Conservation (phyloP, 2,888 invertebrate species). For the Cyclophora albipunctata region DNA sequence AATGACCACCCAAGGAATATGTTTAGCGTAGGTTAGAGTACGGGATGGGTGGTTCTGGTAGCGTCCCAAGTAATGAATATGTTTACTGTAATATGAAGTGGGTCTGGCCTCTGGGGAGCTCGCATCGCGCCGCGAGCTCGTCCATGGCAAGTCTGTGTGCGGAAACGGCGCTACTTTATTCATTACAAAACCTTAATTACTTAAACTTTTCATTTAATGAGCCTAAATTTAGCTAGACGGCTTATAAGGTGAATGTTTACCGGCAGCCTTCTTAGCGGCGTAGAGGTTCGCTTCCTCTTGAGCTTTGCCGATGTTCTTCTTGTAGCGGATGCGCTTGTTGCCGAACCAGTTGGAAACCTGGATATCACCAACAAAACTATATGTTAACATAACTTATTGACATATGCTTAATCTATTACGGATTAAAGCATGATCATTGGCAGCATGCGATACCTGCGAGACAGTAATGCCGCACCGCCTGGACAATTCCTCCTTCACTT, state of each 20-base stretch:
- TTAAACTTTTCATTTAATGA: conserved; percentile 1
- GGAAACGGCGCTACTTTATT: conserved; percentile 43
- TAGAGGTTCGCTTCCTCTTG: conserved; percentile 99
- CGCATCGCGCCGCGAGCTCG: conserved; percentile 63
- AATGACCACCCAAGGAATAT: too few species aligned
- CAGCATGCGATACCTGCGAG: conserved; percentile 79
- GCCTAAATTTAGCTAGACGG: neutral
- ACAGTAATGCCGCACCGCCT: conserved; percentile 96
- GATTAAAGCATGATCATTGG: too few species aligned
- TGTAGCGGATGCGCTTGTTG: conserved; percentile 99
- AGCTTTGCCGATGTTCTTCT: conserved; percentile 99
- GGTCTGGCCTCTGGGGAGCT: conserved; percentile 59
- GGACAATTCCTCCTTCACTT: conserved; percentile 97
- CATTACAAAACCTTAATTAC: conserved; percentile 12
- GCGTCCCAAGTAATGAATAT: conserved; percentile 12
- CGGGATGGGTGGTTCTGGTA: too few species aligned
- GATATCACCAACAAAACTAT: neutral
- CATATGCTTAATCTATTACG: neutral
- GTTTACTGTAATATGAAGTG: conserved; percentile 62
- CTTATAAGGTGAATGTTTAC: conserved; percentile 48
- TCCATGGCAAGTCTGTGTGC: conserved; percentile 68
- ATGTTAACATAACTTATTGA: neutral
- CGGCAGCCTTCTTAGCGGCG: conserved; percentile 97
- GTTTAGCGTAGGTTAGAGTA: neutral
- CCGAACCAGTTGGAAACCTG: conserved; percentile 99